phyloP scores from a whole-genome alignment of 1,140 invertebrate genomes.

The Araneus ventricosus region DNA sequence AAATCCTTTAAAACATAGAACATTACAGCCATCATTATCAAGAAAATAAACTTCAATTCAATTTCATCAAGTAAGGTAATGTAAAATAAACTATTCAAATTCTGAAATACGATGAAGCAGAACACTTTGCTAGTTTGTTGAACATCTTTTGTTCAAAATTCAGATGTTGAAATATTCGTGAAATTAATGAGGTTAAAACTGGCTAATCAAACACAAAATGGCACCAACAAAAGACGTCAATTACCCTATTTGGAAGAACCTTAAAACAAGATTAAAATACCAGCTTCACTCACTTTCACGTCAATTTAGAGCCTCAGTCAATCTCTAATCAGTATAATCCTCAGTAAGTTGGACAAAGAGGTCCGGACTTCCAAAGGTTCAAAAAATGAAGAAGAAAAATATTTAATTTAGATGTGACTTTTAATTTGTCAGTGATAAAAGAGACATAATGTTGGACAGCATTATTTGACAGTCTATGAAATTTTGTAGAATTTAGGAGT shows the following conservation, averaged over 20 bases:
- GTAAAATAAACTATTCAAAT: background rate
- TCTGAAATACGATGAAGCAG: background rate
- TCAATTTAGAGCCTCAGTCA: background rate
- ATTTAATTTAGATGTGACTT: background rate
- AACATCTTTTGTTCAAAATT: constrained; percentile 32
- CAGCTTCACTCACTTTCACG: background rate
- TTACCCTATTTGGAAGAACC: constrained; percentile 40
- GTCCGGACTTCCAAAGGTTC: background rate
- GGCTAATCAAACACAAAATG: constrained; percentile 54
- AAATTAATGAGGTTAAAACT: constrained; percentile 64
- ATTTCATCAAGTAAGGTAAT: background rate
- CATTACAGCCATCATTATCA: background rate
- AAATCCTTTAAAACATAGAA: background rate
- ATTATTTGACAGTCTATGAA: background rate
- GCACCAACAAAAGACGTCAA: constrained; percentile 3
- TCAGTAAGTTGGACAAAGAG: constrained; percentile 38
- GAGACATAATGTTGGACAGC: background rate
- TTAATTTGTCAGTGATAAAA: background rate
- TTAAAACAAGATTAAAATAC: constrained; percentile 50
- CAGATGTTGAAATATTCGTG: constrained; percentile 59
- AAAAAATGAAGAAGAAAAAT: constrained; percentile 16
- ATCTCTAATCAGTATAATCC: constrained; percentile 65
- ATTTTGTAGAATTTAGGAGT: background rate
- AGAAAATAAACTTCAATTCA: background rate
- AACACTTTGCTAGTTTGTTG: constrained; percentile 15